Percentiles rank a stretch among this genome's conserved stretches.
Evolutionary conservation across 2,113 vertebrate genomes (phyloP).

Genomic region (Hyperopisus bebe): DNA sequence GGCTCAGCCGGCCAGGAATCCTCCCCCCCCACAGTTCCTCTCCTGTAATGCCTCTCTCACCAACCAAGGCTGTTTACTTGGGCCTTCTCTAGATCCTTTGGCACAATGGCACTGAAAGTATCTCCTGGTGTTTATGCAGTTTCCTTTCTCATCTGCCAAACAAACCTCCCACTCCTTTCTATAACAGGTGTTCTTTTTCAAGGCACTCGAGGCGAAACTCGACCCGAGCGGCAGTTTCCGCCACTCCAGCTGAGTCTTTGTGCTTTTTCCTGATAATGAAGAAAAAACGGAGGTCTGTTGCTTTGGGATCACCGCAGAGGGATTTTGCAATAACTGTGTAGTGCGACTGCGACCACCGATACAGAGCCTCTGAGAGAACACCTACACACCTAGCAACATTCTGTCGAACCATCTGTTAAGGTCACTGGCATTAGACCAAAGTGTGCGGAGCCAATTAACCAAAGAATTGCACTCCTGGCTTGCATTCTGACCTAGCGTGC

Average conservation of each 20-base stretch:
- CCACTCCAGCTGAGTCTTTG: background rate
- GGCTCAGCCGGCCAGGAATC: background rate
- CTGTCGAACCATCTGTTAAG: background rate
- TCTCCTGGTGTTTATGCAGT: background rate
- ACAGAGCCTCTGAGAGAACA: background rate
- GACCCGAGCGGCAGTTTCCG: background rate
- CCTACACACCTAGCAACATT: background rate
- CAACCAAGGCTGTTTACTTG: background rate
- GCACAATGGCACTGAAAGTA: background rate
- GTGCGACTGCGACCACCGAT: background rate
- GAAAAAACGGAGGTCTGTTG: background rate
- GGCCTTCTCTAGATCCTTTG: background rate
- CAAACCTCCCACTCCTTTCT: background rate
- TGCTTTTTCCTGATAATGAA: background rate
- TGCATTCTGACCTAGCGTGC: background rate
- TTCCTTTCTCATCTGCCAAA: background rate
- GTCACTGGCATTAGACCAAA: background rate
- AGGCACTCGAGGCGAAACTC: background rate
- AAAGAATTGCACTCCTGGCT: background rate
- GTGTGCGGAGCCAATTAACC: background rate
- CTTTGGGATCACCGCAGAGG: background rate
- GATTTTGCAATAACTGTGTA: background rate
- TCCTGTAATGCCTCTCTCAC: background rate
- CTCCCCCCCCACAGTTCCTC: background rate
- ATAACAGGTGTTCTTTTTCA: background rate